phyloP scores from a whole-genome alignment of 2,113 vertebrate species.

The Spermophilus dauricus region DNA sequence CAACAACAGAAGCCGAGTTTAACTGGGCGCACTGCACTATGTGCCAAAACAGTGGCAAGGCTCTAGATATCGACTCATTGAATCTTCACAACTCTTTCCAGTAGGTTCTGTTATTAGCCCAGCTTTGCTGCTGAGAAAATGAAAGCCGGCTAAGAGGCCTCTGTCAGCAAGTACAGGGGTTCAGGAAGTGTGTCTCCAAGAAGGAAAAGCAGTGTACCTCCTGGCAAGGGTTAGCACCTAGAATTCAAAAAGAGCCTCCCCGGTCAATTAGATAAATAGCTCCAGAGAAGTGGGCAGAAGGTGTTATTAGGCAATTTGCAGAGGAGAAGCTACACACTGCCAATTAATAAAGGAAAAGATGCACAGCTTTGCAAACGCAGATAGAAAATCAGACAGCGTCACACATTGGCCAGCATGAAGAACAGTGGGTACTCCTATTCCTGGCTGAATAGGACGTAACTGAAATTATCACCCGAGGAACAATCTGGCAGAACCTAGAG shows the following conservation, averaged over 20 bases:
- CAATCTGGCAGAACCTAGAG: not conserved
- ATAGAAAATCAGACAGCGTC: not conserved
- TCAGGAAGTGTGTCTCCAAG: not conserved
- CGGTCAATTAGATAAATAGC: not conserved
- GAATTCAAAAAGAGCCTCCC: not conserved
- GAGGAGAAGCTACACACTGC: not conserved
- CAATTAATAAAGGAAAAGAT: not conserved
- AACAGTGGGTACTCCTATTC: too few relatives aligned
- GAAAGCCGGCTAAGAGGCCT: not conserved
- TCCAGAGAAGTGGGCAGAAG: not conserved
- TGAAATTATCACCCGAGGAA: not conserved
- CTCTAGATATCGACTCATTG: not conserved
- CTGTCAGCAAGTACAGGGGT: too few relatives aligned
- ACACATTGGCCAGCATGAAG: accelerated
- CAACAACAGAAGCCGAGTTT: not conserved
- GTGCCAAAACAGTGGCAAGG: not conserved
- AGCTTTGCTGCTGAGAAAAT: not conserved
- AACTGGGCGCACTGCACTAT: not conserved
- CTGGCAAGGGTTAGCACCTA: not conserved
- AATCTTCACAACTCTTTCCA: not conserved
- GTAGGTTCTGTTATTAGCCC: too few relatives aligned
- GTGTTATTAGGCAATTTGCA: not conserved
- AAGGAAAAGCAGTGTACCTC: not conserved
- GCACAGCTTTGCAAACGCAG: too few relatives aligned
- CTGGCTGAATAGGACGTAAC: too few relatives aligned